Evolutionary conservation across 2,113 vertebrate genomes (phyloP), one percentile per base, ranked within the genome.

Genomic region (Chroicocephalus ridibundus): DNA sequence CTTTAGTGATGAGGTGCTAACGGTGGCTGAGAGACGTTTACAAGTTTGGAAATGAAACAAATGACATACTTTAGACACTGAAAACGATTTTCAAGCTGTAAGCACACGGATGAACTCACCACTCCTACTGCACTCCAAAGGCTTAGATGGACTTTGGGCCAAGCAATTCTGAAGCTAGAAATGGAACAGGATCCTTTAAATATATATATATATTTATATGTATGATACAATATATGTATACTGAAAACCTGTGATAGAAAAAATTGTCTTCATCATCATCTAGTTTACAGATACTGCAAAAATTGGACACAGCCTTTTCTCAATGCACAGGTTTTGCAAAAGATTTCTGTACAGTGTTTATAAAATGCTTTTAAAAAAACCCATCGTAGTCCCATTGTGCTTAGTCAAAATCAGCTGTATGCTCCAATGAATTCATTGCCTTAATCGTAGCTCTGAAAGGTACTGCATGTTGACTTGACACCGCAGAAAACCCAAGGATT

Each of bases 331-430:
- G 95, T 98, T 98, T 97, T 97, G 97, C 96, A 97, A 98, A 98
- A 98, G 94, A 94, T 97, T 98, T 98, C 97, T 98, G 97, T 98
- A 98, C 98, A 98, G 94, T 82, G 97, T 95, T 95, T 98, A 98
- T 97, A 98, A 98, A 98, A 98, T 91, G 96, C 86, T 96, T 94
- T 75, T 86, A 95, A 96, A 98, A 98, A 98, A 98, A 96, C 36
- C 93, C 86, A 94, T 95, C 80, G 14, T 34, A 82, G 90, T 97
- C 95, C 98, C 96, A 91, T 98, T 98, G 98, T 98, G 98, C 98
- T 98, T 98, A 95, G 94, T 98, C 97, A 97, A 96, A 98, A 98
- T 97, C 96, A 97, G 97, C 91, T 90, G 83, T 93, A 97, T 97
- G 87, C 77, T 97, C 96, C 91, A 38, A 26, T 92, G 84, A 96